Evolutionary conservation across 2,797 vertebrate genomes (phyloP).

Genomic region (Rhyacichthys aspro): DNA sequence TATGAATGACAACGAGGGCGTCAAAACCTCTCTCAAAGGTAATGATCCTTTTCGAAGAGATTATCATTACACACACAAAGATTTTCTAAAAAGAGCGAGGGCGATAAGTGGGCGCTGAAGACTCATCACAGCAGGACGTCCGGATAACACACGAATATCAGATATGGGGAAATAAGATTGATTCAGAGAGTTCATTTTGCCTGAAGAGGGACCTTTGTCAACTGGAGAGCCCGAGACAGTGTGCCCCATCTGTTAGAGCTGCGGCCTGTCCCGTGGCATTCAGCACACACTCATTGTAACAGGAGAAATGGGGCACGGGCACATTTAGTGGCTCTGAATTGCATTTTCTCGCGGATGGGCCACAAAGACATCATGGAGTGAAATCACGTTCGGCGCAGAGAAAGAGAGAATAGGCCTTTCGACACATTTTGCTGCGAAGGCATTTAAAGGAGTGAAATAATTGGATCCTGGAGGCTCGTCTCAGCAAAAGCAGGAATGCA

Average conservation of each 20-base stretch:
- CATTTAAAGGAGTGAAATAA: conserved; percentile 68
- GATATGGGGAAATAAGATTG: conserved; percentile 38
- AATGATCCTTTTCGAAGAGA: conserved; percentile 36
- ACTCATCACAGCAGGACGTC: conserved; percentile 35
- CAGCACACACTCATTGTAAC: conserved; percentile 53
- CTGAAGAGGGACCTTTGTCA: conserved; percentile 42
- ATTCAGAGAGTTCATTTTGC: conserved; percentile 44
- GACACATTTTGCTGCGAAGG: conserved; percentile 58
- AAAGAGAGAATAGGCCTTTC: conserved; percentile 52
- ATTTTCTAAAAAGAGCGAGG: conserved; percentile 41
- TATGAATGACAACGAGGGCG: conserved; percentile 16
- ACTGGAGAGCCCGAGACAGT: conserved; percentile 27
- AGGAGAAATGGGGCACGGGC: conserved; percentile 29
- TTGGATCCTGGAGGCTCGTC: conserved; percentile 58
- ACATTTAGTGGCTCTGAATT: conserved; percentile 53
- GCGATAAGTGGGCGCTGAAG: conserved; percentile 45
- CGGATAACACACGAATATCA: conserved; percentile 42
- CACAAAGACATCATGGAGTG: conserved; percentile 48
- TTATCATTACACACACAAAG: conserved; percentile 47
- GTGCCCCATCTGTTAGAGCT: conserved; percentile 42
- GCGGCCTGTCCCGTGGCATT: conserved; percentile 45
- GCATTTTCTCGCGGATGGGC: conserved; percentile 38
- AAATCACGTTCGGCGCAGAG: conserved; percentile 52
- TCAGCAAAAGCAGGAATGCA: conserved; percentile 61
- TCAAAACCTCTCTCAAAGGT: conserved; percentile 24